Percentiles rank a stretch among this genome's conserved stretches.
These are phyloP conservation scores for Muntiacus reevesi DNA, from an alignment of 2,113 vertebrate species.

Conservation along the genomic window DNA sequence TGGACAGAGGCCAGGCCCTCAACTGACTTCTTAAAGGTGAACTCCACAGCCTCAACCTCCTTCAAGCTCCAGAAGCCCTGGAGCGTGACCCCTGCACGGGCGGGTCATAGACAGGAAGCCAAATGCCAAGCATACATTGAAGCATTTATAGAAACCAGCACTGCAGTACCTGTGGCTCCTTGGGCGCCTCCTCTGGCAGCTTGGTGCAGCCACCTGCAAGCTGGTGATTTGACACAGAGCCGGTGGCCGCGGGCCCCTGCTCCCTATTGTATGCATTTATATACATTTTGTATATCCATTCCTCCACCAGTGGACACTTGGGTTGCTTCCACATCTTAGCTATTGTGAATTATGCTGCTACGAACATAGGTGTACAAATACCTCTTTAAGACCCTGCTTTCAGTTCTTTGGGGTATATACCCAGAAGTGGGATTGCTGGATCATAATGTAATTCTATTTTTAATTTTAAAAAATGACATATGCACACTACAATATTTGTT, in stretches of 20 bases:
- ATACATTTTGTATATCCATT: not conserved
- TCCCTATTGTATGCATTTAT: not conserved
- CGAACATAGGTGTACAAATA: not conserved
- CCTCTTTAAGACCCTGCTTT: not conserved
- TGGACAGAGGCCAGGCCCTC: not conserved
- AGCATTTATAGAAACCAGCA: not conserved
- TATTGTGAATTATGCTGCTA: not conserved
- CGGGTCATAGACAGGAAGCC: not conserved
- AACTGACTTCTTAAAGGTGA: not conserved
- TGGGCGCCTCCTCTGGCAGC: not conserved
- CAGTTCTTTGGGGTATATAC: not conserved
- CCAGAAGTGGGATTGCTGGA: not conserved
- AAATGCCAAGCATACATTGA: not conserved
- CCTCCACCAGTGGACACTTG: not conserved
- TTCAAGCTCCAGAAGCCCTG: not conserved
- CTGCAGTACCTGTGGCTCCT: not conserved
- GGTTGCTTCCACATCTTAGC: not conserved
- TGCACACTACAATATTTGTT: not conserved
- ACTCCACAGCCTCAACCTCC: not conserved
- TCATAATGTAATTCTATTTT: not conserved
- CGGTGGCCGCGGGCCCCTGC: fast-evolving
- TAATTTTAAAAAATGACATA: not conserved
- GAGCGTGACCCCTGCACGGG: not conserved
- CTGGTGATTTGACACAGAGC: not conserved
- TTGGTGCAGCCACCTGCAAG: not conserved